Evolutionary conservation across 2,888 invertebrate species (phyloP), one percentile per base, ranked within the genome.

Genomic region (Heterodera filipjevi): DNA sequence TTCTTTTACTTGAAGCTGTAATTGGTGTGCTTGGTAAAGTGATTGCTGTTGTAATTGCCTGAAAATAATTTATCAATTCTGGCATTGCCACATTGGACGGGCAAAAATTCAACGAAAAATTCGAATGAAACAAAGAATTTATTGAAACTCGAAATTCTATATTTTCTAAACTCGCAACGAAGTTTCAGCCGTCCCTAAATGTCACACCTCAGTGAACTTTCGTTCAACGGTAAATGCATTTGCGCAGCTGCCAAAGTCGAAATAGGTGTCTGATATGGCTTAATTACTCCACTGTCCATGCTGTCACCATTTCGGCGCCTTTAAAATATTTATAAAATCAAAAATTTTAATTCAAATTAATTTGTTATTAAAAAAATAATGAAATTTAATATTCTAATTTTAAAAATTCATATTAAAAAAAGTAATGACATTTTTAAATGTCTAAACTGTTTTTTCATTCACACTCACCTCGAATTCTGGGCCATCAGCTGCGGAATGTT

Each of bases 11-110:
- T 77, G 77, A 1, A 77, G 68, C 27, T 77, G 71, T 16, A 71
- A 39, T 39, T 77, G 77, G 3, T 77, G 77, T 27, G 70, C 77
- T 32, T 71, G 77, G 46, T 71, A 44, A 16, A 71, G 53, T 22
- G 64, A 35, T 70, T 71, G 71, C 32, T 77, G 70, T 22, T 71
- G 77, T n/a, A 77, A 70, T 27, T 49, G 49, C 30, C 77, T 44
- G n/a, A n/a, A 59, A 59, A 33, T 16, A 46, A 14, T 73, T 14
- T 35, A 22, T n/a, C 73, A 53, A 39, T 19, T 73, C n/a, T n/a
- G n/a, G n/a, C n/a, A n/a, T n/a, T n/a, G n/a, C n/a, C n/a, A n/a
- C n/a, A n/a, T n/a, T n/a, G n/a, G n/a, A n/a, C n/a, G n/a, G n/a
- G n/a, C n/a, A n/a, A n/a, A n/a, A n/a, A n/a, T n/a, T n/a, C n/a